Base-by-base conservation (phyloP, 2,888 invertebrate species). In the Drosophila greeni region DNA sequence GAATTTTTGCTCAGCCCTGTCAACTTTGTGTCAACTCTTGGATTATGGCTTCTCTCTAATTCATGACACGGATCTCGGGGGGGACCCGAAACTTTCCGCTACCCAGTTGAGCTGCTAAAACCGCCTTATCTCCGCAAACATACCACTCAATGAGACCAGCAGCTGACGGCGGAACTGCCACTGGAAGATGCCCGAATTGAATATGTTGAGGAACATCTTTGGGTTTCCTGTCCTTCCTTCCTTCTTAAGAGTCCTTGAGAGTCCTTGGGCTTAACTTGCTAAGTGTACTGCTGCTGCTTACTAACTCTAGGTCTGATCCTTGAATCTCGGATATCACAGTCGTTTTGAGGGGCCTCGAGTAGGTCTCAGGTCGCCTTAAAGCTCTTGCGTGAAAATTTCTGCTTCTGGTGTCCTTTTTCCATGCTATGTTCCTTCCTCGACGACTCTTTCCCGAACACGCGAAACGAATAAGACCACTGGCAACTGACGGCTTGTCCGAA, bases 131-230 rank as follows among this genome's bases (percentile, higher is more conserved):
- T 39, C n/a, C n/a, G 12, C 9, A 11, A 20, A 52, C 56, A 34
- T 76, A 85, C 85, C 85, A 64, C 86, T 81, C 48, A 86, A 58
- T 20, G 86, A 76, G 18, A 79, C 84, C 54, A 76, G 33, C 47
- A 85, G 29, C 47, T 86, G 85, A 11, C 77, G 76, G 12, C 85
- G 85, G 52, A 68, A 86, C 34, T 76, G 72, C 40, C 49, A 51
- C 55, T 71, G 57, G 37, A 86, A 75, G 26, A 85, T 75, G 33
- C 86, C 85, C 48, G 84, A 64, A 6, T 74, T 57, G 20, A 75
- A 73, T 29, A 61, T 6, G 26, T 70, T 74, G 6, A 72, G 49
- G 16, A 77, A 61, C 85, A 81, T 82, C 55, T 39, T 73, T 6
- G 11, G 12, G 6, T 16, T 33, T 26, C 18, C 6, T 23, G 20